Evolutionary conservation across 2,888 invertebrate species (phyloP), one percentile per base, ranked within the genome.

Genomic region (Caenorhabditis plicata): DNA sequence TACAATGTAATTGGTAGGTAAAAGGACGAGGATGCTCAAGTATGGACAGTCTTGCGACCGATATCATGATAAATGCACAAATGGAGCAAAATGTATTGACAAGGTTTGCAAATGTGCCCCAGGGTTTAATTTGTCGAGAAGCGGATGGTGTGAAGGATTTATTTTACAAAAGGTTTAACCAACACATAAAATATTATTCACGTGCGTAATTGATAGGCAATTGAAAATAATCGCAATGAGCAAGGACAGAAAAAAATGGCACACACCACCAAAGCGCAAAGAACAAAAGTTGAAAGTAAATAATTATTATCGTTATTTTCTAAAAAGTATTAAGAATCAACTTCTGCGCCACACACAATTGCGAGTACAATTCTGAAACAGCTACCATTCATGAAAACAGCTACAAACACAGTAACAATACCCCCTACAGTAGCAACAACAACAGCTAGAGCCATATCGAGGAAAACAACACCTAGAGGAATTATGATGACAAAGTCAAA

Each of bases 31-130:
- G 40, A 26, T 48, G 36, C 47, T 72, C 33, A 63, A 57, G 48
- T 70, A 70, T 54, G 70, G 70, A 32, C 64, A 67, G 39, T 58
- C 62, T 5, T 72, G 72, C 43, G 57, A 64, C 44, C 53, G 42
- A 4, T 45, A 63, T 36, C 46, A 41, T 13, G 70, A 70, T 39
- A 55, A 55, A n/a, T 70, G 70, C 44, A 57, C 49, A 35, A 69
- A 67, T 38, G 69, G 64, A n/a, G 68, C 69, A 8, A 67, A 63
- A 25, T 74, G 74, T 38, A 50, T 74, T 20, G 70, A 74, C 32
- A 63, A 56, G 27, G 65, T 74, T 15, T 74, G 74, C 63, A 73
- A 74, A 31, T 74, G 74, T 45, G 27, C 64, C 8, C 49, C 53
- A n/a, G 74, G 74, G 29, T 62, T 61, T 33, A 26, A 56, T 5